A percentile compares a stretch with the other conserved stretches of the same genome.
Evolutionary conservation across 2,797 vertebrate species (phyloP).

Genomic region (Melanotaenia boesemani): DNA sequence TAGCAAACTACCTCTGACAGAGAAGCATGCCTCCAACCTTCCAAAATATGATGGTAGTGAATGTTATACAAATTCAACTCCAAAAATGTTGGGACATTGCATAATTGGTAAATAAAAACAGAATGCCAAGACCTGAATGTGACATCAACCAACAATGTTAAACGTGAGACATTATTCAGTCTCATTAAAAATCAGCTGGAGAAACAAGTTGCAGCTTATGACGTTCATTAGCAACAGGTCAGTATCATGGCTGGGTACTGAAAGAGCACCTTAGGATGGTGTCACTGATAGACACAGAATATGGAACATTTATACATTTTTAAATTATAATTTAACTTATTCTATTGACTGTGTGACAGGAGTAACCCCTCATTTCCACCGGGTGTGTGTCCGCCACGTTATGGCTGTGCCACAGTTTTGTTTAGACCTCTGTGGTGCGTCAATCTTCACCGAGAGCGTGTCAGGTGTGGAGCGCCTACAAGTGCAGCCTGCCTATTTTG

Average conservation of each 20-base stretch:
- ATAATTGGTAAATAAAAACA: neutral
- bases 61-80: conserved; percentile 26
- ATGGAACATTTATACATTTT: neutral
- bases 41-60: conserved; percentile 31
- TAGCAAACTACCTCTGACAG: conserved; percentile 4
- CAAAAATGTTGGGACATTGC: neutral
- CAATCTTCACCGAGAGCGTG: too few species aligned
- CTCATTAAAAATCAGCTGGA: neutral
- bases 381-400: too few species aligned
- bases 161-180: neutral
- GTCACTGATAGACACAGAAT: neutral
- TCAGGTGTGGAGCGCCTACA: too few species aligned
- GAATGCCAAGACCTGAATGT: neutral
- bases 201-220: neutral
- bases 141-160: neutral
- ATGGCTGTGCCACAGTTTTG: too few species aligned
- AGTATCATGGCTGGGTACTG: too few species aligned
- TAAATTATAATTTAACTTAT: neutral
- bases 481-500: too few species aligned
- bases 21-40: conserved; percentile 47
- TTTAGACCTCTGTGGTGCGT: too few species aligned
- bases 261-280: too few species aligned
- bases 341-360: neutral
- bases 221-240: neutral
- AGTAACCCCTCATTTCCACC: too few species aligned